phyloP scores from a whole-genome alignment of 2,797 vertebrate species.

The Halcyon chelicuti region DNA sequence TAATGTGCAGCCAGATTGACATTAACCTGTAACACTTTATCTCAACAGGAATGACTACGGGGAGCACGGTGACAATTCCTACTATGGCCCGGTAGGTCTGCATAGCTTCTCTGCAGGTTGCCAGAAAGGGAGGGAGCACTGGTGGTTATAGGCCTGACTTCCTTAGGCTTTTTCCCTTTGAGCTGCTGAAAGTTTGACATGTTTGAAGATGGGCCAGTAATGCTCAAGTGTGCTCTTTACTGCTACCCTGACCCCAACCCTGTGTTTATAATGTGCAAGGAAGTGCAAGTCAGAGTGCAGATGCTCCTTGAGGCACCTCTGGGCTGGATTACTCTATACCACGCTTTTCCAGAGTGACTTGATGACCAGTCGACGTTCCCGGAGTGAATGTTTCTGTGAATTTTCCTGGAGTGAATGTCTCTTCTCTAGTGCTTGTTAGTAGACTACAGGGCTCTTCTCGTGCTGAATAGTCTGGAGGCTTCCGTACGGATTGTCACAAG shows the following conservation, averaged over 20 bases:
- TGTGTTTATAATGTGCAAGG: not conserved
- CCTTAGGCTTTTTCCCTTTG: not conserved
- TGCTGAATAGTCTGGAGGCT: not conserved
- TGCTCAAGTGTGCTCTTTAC: not conserved
- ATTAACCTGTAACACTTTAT: conserved; percentile 14
- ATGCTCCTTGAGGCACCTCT: not conserved
- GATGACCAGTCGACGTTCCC: not conserved
- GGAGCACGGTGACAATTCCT: conserved; percentile 76
- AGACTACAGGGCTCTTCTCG: not conserved
- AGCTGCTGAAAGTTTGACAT: not conserved
- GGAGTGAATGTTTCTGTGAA: not conserved
- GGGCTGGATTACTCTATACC: not conserved
- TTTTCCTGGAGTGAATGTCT: not conserved
- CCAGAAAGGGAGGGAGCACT: not conserved
- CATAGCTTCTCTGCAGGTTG: not conserved
- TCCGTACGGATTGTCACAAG: fast-evolving
- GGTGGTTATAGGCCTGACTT: not conserved
- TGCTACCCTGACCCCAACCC: not conserved
- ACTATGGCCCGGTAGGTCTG: conserved; percentile 78
- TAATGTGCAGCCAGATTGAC: not conserved
- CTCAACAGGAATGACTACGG: conserved; percentile 80
- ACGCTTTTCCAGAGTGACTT: not conserved
- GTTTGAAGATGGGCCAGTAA: not conserved
- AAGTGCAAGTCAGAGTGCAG: not conserved
- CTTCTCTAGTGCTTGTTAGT: not conserved